Evolutionary conservation across 2,113 vertebrate genomes (phyloP).

Genomic region (Austrofundulus limnaeus): DNA sequence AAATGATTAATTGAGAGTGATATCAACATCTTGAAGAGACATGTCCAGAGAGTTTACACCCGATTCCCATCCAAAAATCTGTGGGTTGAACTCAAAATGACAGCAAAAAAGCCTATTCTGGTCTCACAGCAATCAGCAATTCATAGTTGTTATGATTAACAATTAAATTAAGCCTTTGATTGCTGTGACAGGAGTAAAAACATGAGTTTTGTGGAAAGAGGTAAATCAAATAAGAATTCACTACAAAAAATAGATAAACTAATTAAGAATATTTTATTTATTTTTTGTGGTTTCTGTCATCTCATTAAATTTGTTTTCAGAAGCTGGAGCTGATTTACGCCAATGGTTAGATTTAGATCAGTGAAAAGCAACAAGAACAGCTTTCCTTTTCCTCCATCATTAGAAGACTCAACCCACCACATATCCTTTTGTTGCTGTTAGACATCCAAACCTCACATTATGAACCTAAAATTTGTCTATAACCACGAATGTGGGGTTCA

Average conservation of each 20-base stretch:
- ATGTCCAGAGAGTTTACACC: not conserved
- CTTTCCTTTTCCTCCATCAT: not conserved
- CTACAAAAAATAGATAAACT: not conserved
- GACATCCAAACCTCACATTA: slow-evolving; percentile 3
- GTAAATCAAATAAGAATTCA: not conserved
- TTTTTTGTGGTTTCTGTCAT: not conserved
- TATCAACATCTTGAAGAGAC: slow-evolving; percentile 5
- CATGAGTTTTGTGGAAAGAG: not conserved
- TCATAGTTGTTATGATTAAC: not conserved
- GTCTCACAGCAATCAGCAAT: not conserved
- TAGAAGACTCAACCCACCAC: not conserved
- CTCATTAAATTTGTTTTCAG: slow-evolving; percentile 3
- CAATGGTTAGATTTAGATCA: no score
- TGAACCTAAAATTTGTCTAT: not conserved
- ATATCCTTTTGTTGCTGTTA: not conserved
- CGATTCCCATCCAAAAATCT: not conserved
- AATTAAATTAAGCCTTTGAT: slow-evolving; percentile 4
- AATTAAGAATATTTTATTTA: not conserved
- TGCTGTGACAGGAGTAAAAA: not conserved
- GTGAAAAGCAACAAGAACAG: not conserved
- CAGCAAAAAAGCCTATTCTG: not conserved
- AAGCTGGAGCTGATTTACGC: not conserved
- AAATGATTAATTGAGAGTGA: slow-evolving; percentile 10
- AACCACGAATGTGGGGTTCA: no score
- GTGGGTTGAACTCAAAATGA: not conserved